Base-by-base conservation (phyloP, 2,888 invertebrate genomes). In the Diachrysia chrysitis region DNA sequence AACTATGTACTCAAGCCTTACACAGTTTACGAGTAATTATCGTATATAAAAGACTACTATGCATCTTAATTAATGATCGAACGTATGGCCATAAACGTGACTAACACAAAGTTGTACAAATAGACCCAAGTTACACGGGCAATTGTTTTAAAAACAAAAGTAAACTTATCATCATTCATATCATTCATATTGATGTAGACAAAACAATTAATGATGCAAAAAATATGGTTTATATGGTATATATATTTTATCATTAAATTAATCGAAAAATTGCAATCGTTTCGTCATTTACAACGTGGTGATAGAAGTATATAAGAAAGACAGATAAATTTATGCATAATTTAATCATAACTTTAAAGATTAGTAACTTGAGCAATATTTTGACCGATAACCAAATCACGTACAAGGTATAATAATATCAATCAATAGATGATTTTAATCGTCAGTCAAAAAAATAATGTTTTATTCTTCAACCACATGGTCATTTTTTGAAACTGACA, bases 71-170 rank as follows among this genome's bases (percentile, higher is more conserved):
- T 46, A 55, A 71, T 65, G 21, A 29, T 10, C 61, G 0, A 55
- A 23, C 48, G 51, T 59, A 58, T 63, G 60, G 25, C 48, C 9
- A 16, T 53, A 55, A 60, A 75, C 55, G 56, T 66, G 63, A 63
- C 37, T 58, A 25, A 19, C 42, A 0, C 17, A 19, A 51, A 0
- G 6, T 29, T 17, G 54, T 14, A n/a, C n/a, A n/a, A 21, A 74
- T 21, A 54, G 21, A 16, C 32, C 46, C 19, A 17, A 21, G 21
- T 48, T 21, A 59, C 2, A 16, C 14, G n/a, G 35, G 42, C 29
- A 19, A 59, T 57, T 59, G 35, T 76, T 55, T 51, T 48, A 2
- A 10, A 51, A 51, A 51, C 21, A 21, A 21, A 21, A 51, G 19
- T 21, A 2, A 12, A 21, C 19, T 51, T 21, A 48, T 21, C n/a